phyloP scores from a whole-genome alignment of 2,113 vertebrate species.

The Fukomys damarensis region DNA sequence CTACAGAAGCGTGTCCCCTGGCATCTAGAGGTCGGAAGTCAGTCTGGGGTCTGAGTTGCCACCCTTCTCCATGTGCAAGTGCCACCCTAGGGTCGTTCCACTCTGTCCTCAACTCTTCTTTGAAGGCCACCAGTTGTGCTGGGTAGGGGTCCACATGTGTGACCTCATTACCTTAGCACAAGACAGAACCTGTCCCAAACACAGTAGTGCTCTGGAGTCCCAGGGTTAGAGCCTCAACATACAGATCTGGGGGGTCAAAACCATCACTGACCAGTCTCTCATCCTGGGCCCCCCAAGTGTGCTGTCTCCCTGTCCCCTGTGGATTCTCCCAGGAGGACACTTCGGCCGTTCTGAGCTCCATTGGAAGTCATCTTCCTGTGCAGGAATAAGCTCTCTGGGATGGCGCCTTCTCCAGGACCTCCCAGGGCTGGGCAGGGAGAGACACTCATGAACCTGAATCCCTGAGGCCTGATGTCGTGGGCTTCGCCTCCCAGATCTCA shows the following conservation, averaged over 20 bases:
- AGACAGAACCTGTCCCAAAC: too few relatives aligned
- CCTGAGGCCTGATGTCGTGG: fast-evolving
- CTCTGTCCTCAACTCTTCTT: not conserved
- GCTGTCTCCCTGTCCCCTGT: not conserved
- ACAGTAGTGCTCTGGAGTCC: too few relatives aligned
- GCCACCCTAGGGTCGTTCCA: fast-evolving
- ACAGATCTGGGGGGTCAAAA: not conserved
- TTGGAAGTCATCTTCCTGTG: too few relatives aligned
- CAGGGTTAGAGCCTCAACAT: fast-evolving
- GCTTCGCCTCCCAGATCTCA: not conserved
- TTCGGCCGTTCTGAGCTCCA: fast-evolving
- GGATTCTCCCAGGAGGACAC: fast-evolving
- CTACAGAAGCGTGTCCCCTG: fast-evolving
- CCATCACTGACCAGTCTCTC: fast-evolving
- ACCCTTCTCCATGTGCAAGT: too few relatives aligned
- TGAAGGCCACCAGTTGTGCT: not conserved
- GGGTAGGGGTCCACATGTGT: fast-evolving
- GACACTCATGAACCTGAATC: fast-evolving
- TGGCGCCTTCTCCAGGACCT: not conserved
- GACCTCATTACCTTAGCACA: not conserved
- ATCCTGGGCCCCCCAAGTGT: too few relatives aligned
- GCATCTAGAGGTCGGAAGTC: not conserved
- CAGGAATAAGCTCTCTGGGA: fast-evolving
- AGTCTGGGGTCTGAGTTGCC: not conserved
- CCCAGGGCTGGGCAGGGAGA: not conserved